A percentile compares a stretch with the other conserved stretches of the same genome.
Evolutionary conservation across 2,888 invertebrate species (phyloP).

Genomic region (Dynastes maya): DNA sequence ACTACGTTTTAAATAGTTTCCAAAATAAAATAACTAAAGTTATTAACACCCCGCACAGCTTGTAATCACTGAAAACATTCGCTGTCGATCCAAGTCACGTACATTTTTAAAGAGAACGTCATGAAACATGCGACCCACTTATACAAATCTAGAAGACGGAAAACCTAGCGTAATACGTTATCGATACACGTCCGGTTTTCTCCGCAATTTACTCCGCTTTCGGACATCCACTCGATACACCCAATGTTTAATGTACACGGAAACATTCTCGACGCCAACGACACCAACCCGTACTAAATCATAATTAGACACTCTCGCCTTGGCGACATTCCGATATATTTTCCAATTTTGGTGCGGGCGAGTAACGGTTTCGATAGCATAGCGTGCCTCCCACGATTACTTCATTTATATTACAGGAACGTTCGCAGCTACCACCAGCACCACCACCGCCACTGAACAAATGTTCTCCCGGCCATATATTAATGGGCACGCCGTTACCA

Average conservation of each 20-base stretch:
- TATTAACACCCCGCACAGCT: too few species aligned
- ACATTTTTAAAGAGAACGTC: too few species aligned
- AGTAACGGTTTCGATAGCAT: too few species aligned
- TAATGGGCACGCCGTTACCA: neutral
- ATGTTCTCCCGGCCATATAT: constrained; percentile 15
- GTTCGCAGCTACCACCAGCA: neutral
- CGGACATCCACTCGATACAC: neutral
- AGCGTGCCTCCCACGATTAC: neutral
- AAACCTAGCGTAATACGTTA: too few species aligned
- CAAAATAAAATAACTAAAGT: too few species aligned
- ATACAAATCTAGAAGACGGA: too few species aligned
- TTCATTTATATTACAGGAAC: constrained; percentile 1
- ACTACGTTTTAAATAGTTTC: too few species aligned
- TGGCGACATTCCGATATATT: constrained; percentile 33
- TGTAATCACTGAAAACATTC: too few species aligned
- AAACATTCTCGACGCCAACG: neutral
- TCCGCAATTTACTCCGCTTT: neutral
- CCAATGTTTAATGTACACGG: constrained; percentile 4
- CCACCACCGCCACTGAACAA: neutral
- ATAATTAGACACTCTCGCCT: constrained; percentile 30
- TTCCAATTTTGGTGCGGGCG: constrained; percentile 21
- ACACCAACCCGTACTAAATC: constrained; percentile 10
- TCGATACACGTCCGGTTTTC: too few species aligned
- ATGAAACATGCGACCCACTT: too few species aligned
- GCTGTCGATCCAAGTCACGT: too few species aligned